Evolutionary conservation across 2,113 vertebrate genomes (phyloP).

Genomic region (Epinephelus cyanopodus): DNA sequence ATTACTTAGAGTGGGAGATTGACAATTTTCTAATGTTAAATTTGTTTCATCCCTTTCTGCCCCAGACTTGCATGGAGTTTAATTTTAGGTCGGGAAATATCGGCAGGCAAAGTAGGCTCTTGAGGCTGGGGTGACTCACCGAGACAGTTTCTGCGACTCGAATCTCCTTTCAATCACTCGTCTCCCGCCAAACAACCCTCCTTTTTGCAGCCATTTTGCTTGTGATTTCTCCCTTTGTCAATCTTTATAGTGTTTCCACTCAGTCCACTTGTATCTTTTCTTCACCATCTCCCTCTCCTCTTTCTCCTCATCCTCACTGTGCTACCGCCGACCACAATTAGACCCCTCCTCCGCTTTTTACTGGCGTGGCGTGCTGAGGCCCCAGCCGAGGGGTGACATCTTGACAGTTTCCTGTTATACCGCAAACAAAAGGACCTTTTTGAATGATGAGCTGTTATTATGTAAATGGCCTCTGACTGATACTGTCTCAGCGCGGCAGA

Average conservation of each 20-base stretch:
- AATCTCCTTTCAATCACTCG: conserved; percentile 24
- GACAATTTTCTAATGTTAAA: conserved; percentile 39
- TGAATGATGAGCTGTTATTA: conserved; percentile 96
- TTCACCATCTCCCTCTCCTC: conserved; percentile 6
- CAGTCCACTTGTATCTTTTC: conserved; percentile 19
- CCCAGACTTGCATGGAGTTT: conserved; percentile 23
- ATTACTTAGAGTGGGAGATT: conserved; percentile 43
- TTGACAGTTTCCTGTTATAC: conserved; percentile 93
- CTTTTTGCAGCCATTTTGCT: conserved; percentile 10
- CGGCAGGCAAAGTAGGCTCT: conserved; percentile 20
- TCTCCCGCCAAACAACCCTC: not conserved
- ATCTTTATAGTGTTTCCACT: conserved; percentile 26
- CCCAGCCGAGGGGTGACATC: conserved; percentile 91
- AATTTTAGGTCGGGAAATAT: conserved; percentile 40
- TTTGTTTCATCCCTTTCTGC: conserved; percentile 15
- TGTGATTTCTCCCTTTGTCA: conserved; percentile 31
- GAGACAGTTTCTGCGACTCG: not conserved
- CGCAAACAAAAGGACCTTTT: conserved; percentile 92
- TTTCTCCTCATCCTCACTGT: not conserved
- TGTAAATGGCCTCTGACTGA: conserved; percentile 93
- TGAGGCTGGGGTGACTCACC: conserved; percentile 6
- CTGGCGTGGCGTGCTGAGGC: conserved; percentile 82
- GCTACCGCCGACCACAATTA: conserved; percentile 82
- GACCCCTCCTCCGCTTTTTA: conserved; percentile 88
- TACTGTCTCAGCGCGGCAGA: conserved; percentile 87